Base-by-base conservation (phyloP, 2,888 invertebrate genomes). In the Cistogaster globosa region DNA sequence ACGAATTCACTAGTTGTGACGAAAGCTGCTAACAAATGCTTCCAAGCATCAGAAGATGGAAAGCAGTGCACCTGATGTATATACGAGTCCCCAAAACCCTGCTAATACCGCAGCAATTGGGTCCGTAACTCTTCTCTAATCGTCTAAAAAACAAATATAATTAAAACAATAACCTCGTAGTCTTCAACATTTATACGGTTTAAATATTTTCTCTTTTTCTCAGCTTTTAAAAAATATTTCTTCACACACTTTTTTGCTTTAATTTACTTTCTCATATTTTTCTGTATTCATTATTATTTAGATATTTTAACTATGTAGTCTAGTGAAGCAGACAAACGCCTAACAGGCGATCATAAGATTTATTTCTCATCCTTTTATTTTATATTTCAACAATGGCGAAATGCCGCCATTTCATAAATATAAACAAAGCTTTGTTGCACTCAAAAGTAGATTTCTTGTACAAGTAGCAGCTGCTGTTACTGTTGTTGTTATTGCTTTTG, bases 261-360 rank as follows among this genome's bases (percentile, higher is more conserved):
- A 32, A n/a, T 26, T 67, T 60, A 3, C 48, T 26, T 67, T 60
- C n/a, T 36, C 55, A 42, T 42, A 26, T 58, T 26, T 0, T 7
- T 57, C 20, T 36, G 0, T 22, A n/a, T 48, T 51, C 11, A 45
- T 58, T 65, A 57, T 53, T 63, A 62, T 71, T 20, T 32, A 7
- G 6, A 42, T 71, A 45, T 53, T 42, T 57, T 9, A 57, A 42
- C 18, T 51, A 26, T 26, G 26, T 4, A 57, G 84, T 76, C 76
- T 80, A 53, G 71, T 53, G 65, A 55, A 62, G 67, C 63, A 85
- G 84, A 72, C 84, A 85, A 82, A 81, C 57, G 77, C 81, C 84
- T 85, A 69, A 82, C 72, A 84, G 81, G 81, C 81, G 60, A 62
- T 63, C 62, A 72, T 68, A 71, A 62, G 9, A 18, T 53, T 53